Base-by-base conservation (phyloP, 2,888 invertebrate genomes). In the Acanthacorydalis orientalis region DNA sequence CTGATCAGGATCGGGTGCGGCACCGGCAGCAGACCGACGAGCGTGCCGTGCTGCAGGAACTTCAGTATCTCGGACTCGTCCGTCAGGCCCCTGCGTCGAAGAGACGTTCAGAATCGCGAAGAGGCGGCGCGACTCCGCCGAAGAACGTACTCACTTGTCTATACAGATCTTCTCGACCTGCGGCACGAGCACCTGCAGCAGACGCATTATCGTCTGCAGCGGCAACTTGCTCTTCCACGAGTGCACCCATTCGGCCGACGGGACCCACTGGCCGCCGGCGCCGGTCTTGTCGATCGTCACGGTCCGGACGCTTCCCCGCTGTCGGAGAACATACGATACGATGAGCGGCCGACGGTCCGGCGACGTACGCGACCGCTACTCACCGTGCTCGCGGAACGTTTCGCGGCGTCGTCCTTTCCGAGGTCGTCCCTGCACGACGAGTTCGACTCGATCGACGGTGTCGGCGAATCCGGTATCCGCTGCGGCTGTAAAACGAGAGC, bases 101-200 rank as follows among this genome's bases (percentile, higher is more conserved):
- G 6, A n/a, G n/a, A n/a, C n/a, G n/a, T n/a, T n/a, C 35, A 9
- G 9, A 34, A 10, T 10, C 35, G 9, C 9, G 9, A 10, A 34
- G 9, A 34, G 9, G 35, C 11, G 35, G 9, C 35, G 11, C 35
- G 9, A 10, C 9, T 34, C 35, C 9, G 11, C 11, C 11, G 35
- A n/a, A n/a, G 10, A 1, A 41, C 11, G 10, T 6, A 69, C 79
- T 70, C 61, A 91, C 91, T 93, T 95, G 68, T 96, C 98, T 60
- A 98, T 98, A 69, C 98, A 99, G 57, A 98, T 98, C 72, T 98
- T 99, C 70, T 99, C 98, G 16, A 98, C 98, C 71, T 99, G 98
- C 47, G 98, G 98, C 53, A 98, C 98, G 6, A 98, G 74, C 32
- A 99, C 97, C 70, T 99, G 98, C 55, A 98, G 70, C 60, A 98